Evolutionary conservation across 2,113 vertebrate species (phyloP).

Genomic region (Lutjanus erythropterus): DNA sequence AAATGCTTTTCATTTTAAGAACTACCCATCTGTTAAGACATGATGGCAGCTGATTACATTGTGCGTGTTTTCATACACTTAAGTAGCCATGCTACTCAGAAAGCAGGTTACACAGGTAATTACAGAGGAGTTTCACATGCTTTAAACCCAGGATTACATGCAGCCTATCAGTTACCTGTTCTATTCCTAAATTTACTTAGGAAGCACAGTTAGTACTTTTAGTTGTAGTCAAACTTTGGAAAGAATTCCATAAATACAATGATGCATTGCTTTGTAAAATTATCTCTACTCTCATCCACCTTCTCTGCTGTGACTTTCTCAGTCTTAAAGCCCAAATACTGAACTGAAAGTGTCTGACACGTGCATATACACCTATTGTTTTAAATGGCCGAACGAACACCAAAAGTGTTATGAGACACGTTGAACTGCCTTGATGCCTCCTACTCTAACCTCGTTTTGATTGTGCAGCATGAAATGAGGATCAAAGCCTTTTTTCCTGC

Average conservation of each 20-base stretch:
- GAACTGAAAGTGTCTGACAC: no score
- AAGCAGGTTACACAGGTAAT: no score
- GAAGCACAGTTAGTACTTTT: neutral
- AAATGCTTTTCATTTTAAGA: neutral
- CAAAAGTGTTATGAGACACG: no score
- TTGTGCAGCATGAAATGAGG: no score
- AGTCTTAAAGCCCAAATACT: no score
- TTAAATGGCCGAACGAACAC: no score
- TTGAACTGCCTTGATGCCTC: no score
- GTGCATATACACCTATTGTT: no score
- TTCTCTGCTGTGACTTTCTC: neutral
- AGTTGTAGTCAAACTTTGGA: neutral
- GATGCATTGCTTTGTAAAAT: neutral
- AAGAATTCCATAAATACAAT: neutral
- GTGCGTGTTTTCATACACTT: neutral
- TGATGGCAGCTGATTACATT: neutral
- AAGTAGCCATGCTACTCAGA: neutral
- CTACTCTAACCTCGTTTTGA: no score
- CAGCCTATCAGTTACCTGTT: neutral
- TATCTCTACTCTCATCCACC: neutral
- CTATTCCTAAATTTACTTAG: neutral
- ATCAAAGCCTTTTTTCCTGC: no score
- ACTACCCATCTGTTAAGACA: neutral
- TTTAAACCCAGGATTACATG: neutral
- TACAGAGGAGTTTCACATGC: neutral